Evolutionary conservation across 2,797 vertebrate genomes (phyloP), one percentile per base, ranked within the genome.

Genomic region (Miopithecus talapoin): DNA sequence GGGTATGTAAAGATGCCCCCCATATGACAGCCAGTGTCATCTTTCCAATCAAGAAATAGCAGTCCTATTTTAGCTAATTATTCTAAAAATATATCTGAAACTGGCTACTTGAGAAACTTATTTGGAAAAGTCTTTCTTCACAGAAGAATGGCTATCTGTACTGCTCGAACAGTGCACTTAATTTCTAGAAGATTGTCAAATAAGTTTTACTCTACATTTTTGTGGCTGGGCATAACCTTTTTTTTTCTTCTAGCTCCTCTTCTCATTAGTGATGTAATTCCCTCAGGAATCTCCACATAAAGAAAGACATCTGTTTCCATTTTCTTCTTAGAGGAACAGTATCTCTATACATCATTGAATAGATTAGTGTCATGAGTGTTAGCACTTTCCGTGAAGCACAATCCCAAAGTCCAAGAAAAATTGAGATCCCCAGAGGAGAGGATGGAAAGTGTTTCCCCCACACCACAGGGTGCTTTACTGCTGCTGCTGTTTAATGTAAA

Each of bases 301-400:
- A 97, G 93, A 87, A 75, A 95, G 89, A 90, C 85, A 94, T 92
- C 95, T 97, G 72, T 90, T 97, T 95, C 68, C 61, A 76, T 94
- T 97, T 92, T 81, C 76, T 81, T 84, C 88, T 93, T 30, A 55
- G 76, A 96, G 72, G 39, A 95, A 75, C 64, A 68, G 57, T 36
- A 55, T 92, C 88, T 94, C 78, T 57, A 43, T 43, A 96, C 53
- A 76, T 94, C 84, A 86, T 16, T 95, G 85, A 91, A 89, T 91
- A 92, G 43, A 68, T 96, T 91, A 91, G 36, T 80, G 92, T 91
- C 81, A 36, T 57, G 48, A 92, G 39, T 24, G 7, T 91, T 55
- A 81, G 75, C 41, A 74, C 46, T 74, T 83, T 88, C 70, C 48
- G 10, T 79, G 85, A 94, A 33, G 39, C 28, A 50, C 3, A 80